phyloP scores from a whole-genome alignment of 2,797 vertebrate species.

The Gastrophryne carolinensis region DNA sequence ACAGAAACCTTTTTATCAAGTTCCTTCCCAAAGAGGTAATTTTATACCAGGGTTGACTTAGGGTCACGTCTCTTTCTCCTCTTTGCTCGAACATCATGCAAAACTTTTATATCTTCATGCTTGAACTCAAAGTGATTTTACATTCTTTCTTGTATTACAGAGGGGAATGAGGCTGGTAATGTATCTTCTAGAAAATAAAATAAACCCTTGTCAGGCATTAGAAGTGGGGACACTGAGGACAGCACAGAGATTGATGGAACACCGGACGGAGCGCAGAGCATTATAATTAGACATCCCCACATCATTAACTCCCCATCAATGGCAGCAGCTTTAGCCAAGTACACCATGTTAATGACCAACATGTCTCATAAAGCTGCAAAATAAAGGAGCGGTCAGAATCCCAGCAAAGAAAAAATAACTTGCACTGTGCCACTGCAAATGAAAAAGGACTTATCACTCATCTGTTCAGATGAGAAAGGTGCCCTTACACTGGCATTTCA shows the following conservation, averaged over 20 bases:
- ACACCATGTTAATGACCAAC: not conserved
- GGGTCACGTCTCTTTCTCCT: no score
- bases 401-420: not conserved
- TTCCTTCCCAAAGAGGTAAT: no score
- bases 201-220: not conserved
- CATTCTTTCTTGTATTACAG: not conserved
- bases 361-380: slow-evolving; percentile 23
- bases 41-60: no score
- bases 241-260: slow-evolving; percentile 1
- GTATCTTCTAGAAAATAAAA: not conserved
- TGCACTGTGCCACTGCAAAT: not conserved
- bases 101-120: no score
- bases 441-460: not conserved
- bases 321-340: not conserved
- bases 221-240: not conserved
- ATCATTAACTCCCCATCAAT: slow-evolving; percentile 6
- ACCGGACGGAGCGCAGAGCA: not conserved
- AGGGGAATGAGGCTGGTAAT: not conserved
- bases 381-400: not conserved
- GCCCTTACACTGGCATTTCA: no score
- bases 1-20: no score
- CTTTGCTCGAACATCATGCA: no score
- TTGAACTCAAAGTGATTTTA: no score
- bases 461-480: no score
- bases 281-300: slow-evolving; percentile 18